phyloP scores from a whole-genome alignment of 2,113 vertebrate species.

The Syrrhaptes paradoxus region DNA sequence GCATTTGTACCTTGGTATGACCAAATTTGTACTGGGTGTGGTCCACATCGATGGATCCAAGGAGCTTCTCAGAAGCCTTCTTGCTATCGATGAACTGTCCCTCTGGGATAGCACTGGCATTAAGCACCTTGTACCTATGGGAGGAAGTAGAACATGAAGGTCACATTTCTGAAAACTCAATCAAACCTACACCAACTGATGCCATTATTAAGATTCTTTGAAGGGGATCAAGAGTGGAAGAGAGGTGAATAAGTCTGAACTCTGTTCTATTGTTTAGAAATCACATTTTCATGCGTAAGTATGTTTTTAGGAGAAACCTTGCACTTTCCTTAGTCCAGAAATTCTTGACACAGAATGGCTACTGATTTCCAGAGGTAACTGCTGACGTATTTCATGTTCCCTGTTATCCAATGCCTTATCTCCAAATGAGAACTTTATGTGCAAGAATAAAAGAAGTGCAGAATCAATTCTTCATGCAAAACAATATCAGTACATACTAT shows the following conservation, averaged over 20 bases:
- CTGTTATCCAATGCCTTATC: not conserved
- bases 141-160: not conserved
- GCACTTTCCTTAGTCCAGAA: not conserved
- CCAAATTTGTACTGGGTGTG: constrained; percentile 88
- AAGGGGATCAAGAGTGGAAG: not conserved
- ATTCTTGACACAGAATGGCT: not conserved
- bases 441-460: not conserved
- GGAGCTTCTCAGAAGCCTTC: constrained; percentile 89
- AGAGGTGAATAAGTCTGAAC: not conserved
- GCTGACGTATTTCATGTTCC: not conserved
- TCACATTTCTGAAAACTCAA: not conserved
- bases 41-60: constrained; percentile 85
- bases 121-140: constrained; percentile 83
- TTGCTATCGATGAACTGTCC: constrained; percentile 90
- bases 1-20: constrained; percentile 84
- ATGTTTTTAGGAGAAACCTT: not conserved
- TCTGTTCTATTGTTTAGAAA: not conserved
- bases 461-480: not conserved
- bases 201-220: not conserved
- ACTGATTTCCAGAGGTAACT: not conserved
- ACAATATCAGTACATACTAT: not conserved
- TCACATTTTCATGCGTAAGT: not conserved
- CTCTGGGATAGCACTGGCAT: constrained; percentile 88
- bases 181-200: not conserved
- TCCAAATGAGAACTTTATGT: not conserved